Base-by-base conservation (phyloP, 2,113 vertebrate genomes). In the Sminthopsis crassicaudata region DNA sequence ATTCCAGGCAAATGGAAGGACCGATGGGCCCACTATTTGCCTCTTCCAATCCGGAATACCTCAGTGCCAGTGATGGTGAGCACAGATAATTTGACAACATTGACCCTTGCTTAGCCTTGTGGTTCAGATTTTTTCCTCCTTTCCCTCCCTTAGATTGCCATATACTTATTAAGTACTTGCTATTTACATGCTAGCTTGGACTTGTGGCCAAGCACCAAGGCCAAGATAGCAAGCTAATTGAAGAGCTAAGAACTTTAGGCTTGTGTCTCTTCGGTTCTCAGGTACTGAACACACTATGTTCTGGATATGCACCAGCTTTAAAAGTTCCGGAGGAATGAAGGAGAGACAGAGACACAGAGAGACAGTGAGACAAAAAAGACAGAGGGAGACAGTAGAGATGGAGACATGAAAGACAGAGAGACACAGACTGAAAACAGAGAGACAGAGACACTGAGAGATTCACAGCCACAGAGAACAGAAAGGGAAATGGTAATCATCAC, bases 31-130 rank as follows among this genome's bases (percentile, higher is more conserved):
- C 99, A 0, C 98, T 99, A 26, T 99, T 99, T 0, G 99, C 99
- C 0, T 99, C 99, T 48, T 99, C 99, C 6, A 99, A 99, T 97
- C 99, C 99, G 0, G 99, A 99, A 92, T 99, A 99, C 96, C 98
- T 99, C 98, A 99, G 99, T 1, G 99, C 99, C 97, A 99, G 99
- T 0, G 99, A 99, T 89, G 99, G 99, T 99, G 98, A 7, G 48
- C 48, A 48, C 48, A 48, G 48, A 48, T 7, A 48, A 48, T 48
- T 48, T 48, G 48, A 48, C 48, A 48, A 48, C 48, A 48, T 7
- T 48, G 48, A 48, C 48, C 48, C 48, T 48, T 48, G 48, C 48
- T 7, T 48, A 48, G 48, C 48, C 48, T 48, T 48, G 48, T 48
- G 48, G 6, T 48, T 48, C 48, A 48, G 3, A 48, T 48, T 48